Evolutionary conservation across 2,888 invertebrate genomes (phyloP), one percentile per base, ranked within the genome.

Genomic region (Apomyelois bistriatella): DNA sequence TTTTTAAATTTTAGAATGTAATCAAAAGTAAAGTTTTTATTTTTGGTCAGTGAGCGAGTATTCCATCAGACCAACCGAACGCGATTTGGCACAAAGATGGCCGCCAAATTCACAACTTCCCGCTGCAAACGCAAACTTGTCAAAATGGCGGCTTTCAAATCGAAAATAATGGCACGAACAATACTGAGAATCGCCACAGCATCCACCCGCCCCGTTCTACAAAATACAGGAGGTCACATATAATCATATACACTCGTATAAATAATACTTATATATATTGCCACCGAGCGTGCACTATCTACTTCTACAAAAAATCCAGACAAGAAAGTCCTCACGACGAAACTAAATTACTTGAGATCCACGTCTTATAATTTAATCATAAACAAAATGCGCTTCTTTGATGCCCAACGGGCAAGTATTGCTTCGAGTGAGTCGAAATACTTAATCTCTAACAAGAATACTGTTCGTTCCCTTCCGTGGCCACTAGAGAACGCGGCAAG

Each of bases 261-360:
- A 60, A 61, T 65, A 59, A 61, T 58, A 46, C 46, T 46, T 46
- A 43, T 57, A 52, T 68, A 73, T 79, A 80, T 81, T 77, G 84
- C 82, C 81, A 83, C 80, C 76, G 70, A 70, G 70, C 88, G 88
- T 87, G 88, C 88, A 87, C 83, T 84, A 85, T 64, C 72, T 57
- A 59, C 52, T 55, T 56, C 53, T 51, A 52, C 55, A 56, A 51
- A 48, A 49, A 53, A 52, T 53, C 53, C 49, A 53, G 64, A 58
- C 60, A 64, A 64, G 65, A 60, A 66, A 59, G 61, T 64, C 58
- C 57, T 62, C 64, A 54, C 63, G 55, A 61, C 61, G 42, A 36
- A 85, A 84, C 85, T 87, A 85, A 85, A 85, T 80, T 84, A 87
- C 79, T 79, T 89, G 88, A 89, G 88, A 89, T 89, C 88, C 80